A percentile compares a stretch with the other conserved stretches of the same genome.
phyloP scores from a whole-genome alignment of 2,113 vertebrate species.

The Cygnus buccinator region DNA sequence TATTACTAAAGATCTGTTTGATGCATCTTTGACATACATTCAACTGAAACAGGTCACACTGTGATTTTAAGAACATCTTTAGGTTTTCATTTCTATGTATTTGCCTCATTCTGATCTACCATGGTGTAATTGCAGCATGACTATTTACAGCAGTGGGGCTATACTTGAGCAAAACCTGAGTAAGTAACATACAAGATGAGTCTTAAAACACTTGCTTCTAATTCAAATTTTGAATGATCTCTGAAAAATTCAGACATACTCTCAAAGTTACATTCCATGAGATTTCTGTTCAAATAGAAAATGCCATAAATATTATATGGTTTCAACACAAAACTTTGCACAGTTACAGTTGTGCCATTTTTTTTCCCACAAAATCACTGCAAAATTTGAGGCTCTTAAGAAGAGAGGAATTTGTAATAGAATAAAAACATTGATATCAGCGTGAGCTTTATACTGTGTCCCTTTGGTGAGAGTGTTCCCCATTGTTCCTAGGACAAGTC shows the following conservation, averaged over 20 bases:
- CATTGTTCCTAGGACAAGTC: background rate
- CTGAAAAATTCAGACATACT: background rate
- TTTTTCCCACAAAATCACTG: background rate
- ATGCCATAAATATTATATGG: background rate
- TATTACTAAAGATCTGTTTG: background rate
- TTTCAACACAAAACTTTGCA: background rate
- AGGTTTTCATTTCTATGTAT: background rate
- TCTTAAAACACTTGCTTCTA: background rate
- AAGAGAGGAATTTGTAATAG: background rate
- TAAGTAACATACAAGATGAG: background rate
- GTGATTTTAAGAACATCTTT: background rate
- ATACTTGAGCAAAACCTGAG: background rate
- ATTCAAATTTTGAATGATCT: background rate
- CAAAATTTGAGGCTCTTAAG: background rate
- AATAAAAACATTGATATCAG: background rate
- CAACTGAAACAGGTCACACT: background rate
- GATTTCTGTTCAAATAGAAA: background rate
- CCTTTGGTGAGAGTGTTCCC: background rate
- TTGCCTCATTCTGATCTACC: background rate
- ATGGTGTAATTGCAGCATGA: background rate
- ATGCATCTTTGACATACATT: background rate
- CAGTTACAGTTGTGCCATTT: background rate
- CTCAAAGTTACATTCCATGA: background rate
- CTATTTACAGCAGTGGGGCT: background rate
- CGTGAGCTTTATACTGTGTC: background rate